phyloP scores from a whole-genome alignment of 53 echinoderm and acorn worm species.

The Stichopus horrens region DNA sequence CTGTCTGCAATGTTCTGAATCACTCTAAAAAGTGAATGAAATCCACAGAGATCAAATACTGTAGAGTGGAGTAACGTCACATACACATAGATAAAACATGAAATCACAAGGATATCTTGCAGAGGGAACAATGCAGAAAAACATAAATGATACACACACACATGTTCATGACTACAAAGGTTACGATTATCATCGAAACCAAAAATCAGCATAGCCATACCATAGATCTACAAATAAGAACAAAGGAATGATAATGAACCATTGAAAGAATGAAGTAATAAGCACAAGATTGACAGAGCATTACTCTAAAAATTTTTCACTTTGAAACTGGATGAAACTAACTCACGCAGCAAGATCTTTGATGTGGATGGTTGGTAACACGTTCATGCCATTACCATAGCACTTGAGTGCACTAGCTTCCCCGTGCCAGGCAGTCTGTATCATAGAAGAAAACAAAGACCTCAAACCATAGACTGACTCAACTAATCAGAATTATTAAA shows the following conservation, averaged over 20 bases:
- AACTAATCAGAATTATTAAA: too few species aligned
- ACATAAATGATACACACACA: too few species aligned
- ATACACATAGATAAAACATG: neutral
- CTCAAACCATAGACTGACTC: neutral
- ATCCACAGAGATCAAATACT: neutral
- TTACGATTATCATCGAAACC: too few species aligned
- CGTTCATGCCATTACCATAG: constrained; percentile 98
- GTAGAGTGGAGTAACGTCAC: neutral
- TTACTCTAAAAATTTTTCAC: too few species aligned
- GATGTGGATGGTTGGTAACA: constrained; percentile 94
- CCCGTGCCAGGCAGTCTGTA: constrained; percentile 98
- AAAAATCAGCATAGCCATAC: too few species aligned
- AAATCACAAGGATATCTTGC: neutral
- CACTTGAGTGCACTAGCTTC: constrained; percentile 88
- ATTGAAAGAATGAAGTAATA: too few species aligned
- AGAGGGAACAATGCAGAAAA: too few species aligned
- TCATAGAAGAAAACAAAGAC: constrained; percentile 19
- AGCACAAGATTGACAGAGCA: too few species aligned
- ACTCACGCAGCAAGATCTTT: constrained; percentile 96
- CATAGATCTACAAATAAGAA: too few species aligned
- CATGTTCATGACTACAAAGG: too few species aligned
- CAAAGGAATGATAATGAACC: too few species aligned
- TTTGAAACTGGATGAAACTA: neutral
- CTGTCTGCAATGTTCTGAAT: constrained; percentile 97
- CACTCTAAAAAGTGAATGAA: constrained; percentile 60